Base-by-base conservation (phyloP, 37 sponge, comb jelly and placozoan species). In the Crambe crambe region DNA sequence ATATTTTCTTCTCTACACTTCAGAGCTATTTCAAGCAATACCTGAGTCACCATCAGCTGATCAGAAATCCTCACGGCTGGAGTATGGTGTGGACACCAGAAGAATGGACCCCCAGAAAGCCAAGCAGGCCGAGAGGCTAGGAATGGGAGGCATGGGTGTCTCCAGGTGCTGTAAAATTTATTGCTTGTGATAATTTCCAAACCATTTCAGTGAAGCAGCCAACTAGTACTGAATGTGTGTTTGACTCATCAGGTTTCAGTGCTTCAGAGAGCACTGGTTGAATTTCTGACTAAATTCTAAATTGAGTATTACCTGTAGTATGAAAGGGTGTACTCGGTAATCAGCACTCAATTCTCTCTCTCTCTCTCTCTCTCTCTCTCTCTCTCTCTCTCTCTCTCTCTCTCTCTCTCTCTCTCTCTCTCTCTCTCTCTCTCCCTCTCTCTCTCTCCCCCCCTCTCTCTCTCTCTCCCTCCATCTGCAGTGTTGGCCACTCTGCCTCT, bases 111-210 rank as follows among this genome's bases (percentile, higher is more conserved):
- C 90, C 9, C 47, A 68, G 27, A 94, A 94, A 47, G 91, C 96
- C 42, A 78, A 78, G 39, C 95, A 97, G 32, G 81, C 87, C 23
- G 97, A 97, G 75, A 68, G 97, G 59, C 88, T 97, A 32, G 97
- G 97, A 27, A 97, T 97, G 95, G 97, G 95, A 18, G 58, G 70
- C 10, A 32, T 26, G 40, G 35, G 39, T 21, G 37, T 56, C 6
- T 12, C 10, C 6, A 47, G 51, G 51, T 47, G n/a, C n/a, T n/a
- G n/a, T n/a, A n/a, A n/a, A n/a, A n/a, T n/a, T n/a, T n/a, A n/a
- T n/a, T n/a, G n/a, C n/a, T n/a, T n/a, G n/a, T n/a, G n/a, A n/a
- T n/a, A n/a, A n/a, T n/a, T n/a, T n/a, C n/a, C n/a, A n/a, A n/a
- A n/a, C n/a, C n/a, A n/a, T n/a, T n/a, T n/a, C n/a, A n/a, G n/a